Evolutionary conservation across 2,888 invertebrate genomes (phyloP).

Genomic region (Diarsia brunnea): DNA sequence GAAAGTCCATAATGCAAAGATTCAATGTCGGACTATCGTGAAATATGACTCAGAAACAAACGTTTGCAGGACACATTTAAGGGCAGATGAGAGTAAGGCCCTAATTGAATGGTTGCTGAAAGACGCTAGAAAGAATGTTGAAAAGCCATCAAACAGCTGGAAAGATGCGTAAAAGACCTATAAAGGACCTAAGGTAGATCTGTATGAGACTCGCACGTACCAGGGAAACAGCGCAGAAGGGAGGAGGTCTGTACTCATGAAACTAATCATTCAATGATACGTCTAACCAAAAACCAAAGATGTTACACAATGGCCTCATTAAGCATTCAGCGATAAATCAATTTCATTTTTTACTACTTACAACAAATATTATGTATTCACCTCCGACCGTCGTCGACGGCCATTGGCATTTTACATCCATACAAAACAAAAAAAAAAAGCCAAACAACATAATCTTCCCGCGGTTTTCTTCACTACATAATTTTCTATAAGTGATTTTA

Average conservation of each 20-base stretch:
- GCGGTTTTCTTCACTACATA: conserved; percentile 28
- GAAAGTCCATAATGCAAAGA: not conserved
- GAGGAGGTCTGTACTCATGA: no score
- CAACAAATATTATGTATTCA: not conserved
- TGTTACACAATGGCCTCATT: not conserved
- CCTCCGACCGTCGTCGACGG: conserved; percentile 1
- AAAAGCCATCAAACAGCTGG: not conserved
- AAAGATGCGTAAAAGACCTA: not conserved
- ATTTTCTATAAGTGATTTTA: conserved; percentile 57
- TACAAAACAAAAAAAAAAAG: conserved; percentile 8
- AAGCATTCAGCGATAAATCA: conserved; percentile 12
- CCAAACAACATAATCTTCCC: conserved; percentile 27
- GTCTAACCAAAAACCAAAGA: not conserved
- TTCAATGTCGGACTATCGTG: no score
- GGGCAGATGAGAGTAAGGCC: not conserved
- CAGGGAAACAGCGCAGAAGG: not conserved
- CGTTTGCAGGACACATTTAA: not conserved
- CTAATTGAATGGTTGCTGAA: not conserved
- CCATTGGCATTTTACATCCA: conserved; percentile 32
- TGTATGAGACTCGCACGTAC: not conserved
- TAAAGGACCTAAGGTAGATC: no score
- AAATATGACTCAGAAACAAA: not conserved
- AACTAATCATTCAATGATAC: not conserved
- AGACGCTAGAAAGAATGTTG: not conserved
- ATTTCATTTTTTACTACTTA: not conserved